phyloP scores from a whole-genome alignment of 2,113 vertebrate genomes.

The Zosterops hypoxanthus region DNA sequence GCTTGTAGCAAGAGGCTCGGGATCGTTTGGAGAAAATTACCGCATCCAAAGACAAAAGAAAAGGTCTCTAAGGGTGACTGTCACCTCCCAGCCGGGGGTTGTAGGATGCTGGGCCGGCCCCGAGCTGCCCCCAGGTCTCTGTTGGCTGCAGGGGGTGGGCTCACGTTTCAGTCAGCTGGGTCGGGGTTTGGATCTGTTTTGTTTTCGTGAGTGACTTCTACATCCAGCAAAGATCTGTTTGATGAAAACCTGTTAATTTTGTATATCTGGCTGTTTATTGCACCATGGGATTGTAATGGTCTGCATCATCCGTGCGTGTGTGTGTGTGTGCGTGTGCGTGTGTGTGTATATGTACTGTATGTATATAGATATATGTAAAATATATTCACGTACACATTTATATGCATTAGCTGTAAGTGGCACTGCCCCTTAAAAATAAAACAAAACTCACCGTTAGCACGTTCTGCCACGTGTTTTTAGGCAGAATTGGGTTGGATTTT shows the following conservation, averaged over 20 bases:
- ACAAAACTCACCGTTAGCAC: constrained; percentile 25
- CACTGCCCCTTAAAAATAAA: constrained; percentile 37
- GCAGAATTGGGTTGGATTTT: constrained; percentile 4
- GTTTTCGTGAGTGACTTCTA: constrained; percentile 22
- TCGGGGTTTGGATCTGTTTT: constrained; percentile 3
- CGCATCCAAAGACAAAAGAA: not conserved
- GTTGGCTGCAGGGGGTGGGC: not conserved
- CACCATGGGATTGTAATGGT: constrained; percentile 64
- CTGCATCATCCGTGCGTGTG: constrained; percentile 57
- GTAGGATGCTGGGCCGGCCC: not conserved
- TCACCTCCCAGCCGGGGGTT: not conserved
- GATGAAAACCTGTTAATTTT: constrained; percentile 60
- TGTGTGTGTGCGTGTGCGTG: not conserved
- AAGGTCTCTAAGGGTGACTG: not conserved
- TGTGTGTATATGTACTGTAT: constrained; percentile 63
- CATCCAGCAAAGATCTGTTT: constrained; percentile 23
- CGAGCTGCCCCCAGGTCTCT: not conserved
- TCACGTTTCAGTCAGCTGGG: not conserved
- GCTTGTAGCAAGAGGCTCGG: not conserved
- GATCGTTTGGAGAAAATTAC: not conserved
- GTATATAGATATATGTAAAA: constrained; percentile 69
- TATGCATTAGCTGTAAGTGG: constrained; percentile 62
- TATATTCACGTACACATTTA: constrained; percentile 59
- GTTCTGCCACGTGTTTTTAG: not conserved
- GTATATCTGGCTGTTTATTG: constrained; percentile 71